Percentiles rank a stretch among this genome's conserved stretches.
These are phyloP conservation scores for Orthonychiurus folsomi DNA, from an alignment of 2,888 invertebrate genomes.

Conservation along the genomic window DNA sequence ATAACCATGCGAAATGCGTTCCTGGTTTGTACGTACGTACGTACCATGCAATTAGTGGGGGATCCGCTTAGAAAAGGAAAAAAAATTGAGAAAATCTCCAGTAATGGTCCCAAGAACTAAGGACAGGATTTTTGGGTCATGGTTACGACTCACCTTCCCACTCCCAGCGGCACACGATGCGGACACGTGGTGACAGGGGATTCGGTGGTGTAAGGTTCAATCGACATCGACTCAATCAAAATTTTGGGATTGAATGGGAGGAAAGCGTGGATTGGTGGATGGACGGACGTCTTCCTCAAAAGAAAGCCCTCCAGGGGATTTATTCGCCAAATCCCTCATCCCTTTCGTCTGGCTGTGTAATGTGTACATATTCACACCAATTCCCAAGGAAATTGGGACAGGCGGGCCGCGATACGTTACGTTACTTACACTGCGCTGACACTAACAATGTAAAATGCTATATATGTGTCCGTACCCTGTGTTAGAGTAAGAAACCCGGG, in stretches of 20 bases:
- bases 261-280: background rate
- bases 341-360: too few species aligned
- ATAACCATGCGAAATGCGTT: too few species aligned
- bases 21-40: too few species aligned
- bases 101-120: background rate
- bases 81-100: background rate
- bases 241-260: background rate
- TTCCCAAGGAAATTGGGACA: background rate
- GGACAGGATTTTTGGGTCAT: too few species aligned
- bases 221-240: conserved; percentile 1
- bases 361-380: background rate
- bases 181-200: too few species aligned
- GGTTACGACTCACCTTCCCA: too few species aligned
- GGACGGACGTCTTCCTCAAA: background rate
- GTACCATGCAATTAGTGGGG: background rate
- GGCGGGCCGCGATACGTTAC: too few species aligned
- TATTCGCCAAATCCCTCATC: background rate
- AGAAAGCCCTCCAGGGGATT: background rate
- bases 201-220: conserved; percentile 1
- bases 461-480: too few species aligned
- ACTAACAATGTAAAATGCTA: too few species aligned
- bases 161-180: too few species aligned
- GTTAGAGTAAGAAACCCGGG: too few species aligned
- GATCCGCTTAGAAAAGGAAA: background rate
- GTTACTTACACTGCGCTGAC: too few species aligned